Conservation (phyloP, 2,797 vertebrate genomes). For the Pangasius macronema region DNA sequence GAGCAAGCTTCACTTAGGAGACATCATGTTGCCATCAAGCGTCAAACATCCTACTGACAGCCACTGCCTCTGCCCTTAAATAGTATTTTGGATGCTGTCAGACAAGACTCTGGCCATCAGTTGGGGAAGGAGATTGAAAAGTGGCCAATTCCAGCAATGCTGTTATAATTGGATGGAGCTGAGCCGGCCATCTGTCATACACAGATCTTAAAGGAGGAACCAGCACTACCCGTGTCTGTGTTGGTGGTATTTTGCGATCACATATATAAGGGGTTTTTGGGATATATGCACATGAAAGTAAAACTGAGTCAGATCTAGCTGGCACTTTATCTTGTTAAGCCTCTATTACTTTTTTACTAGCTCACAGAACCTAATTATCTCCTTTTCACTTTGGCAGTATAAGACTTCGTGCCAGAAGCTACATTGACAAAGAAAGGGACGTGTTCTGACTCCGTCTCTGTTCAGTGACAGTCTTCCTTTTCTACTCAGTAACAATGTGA, state of each 20-base stretch:
- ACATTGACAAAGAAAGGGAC: constrained; percentile 11
- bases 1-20: not conserved
- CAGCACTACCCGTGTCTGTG: not conserved
- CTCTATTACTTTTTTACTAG: constrained; percentile 26
- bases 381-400: constrained; percentile 25
- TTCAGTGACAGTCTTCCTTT: not conserved
- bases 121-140: constrained; percentile 31
- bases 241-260: not conserved
- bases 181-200: constrained; percentile 48
- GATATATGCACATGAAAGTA: constrained; percentile 7
- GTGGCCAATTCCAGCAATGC: constrained; percentile 33
- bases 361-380: constrained; percentile 30
- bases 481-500: not conserved
- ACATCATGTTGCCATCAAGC: constrained; percentile 26
- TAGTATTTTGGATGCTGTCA: constrained; percentile 43
- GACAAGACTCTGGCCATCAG: constrained; percentile 43
- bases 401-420: constrained; percentile 25
- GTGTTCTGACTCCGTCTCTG: constrained; percentile 15
- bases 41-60: constrained; percentile 28
- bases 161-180: constrained; percentile 41
- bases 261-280: not conserved
- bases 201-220: constrained; percentile 27
- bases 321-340: not conserved
- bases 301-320: not conserved
- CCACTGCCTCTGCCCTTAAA: constrained; percentile 27